Conservation (phyloP, 2,888 invertebrate species). For the Sussaba pulchella region DNA sequence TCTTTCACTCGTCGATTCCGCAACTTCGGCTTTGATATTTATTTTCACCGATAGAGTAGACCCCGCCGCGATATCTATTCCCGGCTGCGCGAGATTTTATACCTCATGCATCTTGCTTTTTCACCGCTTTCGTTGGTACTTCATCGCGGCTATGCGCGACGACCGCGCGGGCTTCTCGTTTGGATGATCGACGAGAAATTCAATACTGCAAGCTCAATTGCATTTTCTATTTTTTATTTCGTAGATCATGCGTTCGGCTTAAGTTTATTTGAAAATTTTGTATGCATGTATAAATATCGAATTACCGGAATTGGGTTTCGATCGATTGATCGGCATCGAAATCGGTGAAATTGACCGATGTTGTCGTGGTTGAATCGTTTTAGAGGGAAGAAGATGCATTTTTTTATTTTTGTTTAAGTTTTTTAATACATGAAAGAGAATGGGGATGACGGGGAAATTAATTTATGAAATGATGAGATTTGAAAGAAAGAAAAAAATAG, state of each 20-base stretch:
- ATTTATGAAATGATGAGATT: too few relatives aligned
- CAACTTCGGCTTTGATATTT: slow-evolving; percentile 52
- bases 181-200: too few relatives aligned
- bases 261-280: background rate
- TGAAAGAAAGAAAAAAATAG: background rate
- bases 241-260: too few relatives aligned
- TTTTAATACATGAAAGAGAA: too few relatives aligned
- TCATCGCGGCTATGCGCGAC: background rate
- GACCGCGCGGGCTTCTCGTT: too few relatives aligned
- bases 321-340: background rate
- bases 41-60: slow-evolving; percentile 59
- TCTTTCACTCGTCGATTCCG: slow-evolving; percentile 53
- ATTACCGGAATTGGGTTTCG: background rate
- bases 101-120: slow-evolving; percentile 9
- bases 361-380: too few relatives aligned
- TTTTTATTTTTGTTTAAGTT: too few relatives aligned
- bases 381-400: too few relatives aligned
- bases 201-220: too few relatives aligned
- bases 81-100: slow-evolving; percentile 1
- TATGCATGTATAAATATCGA: background rate
- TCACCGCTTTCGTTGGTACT: background rate
- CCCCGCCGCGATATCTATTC: slow-evolving; percentile 20
- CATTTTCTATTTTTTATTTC: too few relatives aligned
- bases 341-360: background rate
- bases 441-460: too few relatives aligned